Evolutionary conservation across 2,888 invertebrate genomes (phyloP), one percentile per base, ranked within the genome.

Genomic region (Crepidodera aurea): DNA sequence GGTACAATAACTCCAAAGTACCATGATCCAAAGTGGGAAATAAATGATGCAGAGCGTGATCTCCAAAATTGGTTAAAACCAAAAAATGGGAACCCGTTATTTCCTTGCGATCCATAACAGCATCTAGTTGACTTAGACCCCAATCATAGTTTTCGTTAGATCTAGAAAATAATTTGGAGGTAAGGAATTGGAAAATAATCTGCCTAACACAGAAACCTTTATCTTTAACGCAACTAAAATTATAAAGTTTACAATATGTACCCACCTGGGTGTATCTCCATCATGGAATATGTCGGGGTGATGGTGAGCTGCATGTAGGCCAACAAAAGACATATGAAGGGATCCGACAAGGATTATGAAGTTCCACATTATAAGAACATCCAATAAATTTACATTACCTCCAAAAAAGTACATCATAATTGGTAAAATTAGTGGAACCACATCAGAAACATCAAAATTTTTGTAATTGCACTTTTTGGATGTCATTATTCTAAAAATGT

Each of bases 11-110:
- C 5, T 86, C 85, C n/a, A 94, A 78, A 56, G 88, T 85, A 0
- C 88, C 88, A 73, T 94, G 93, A 77, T 94, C 94, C 37, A 94
- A 73, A 0, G 92, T 90, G 0, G 94, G 94, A 72, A 94, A 90
- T 27, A 94, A 81, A 79, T 94, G 94, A 77, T 94, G 94, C 1
- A 94, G 82, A 0, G 85, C 84, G 76, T 94, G 94, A 64, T 91
- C 88, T 0, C 94, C 94, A 71, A 92, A 94, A 64, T 88, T 85
- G 0, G 90, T 89, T 50, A 93, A 77, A 0, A 87, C 86, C 66
- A 90, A 80, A 74, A 91, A 89, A 66, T 87, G 85, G 37, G 86
- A 87, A 13, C 88, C 86, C 16, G 87, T 86, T 54, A 89, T 83
- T 66, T 92, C 89, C n/a, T 84, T 82, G 62, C 91, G 85, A 74